Percentiles rank a stretch among this genome's conserved stretches.
Conservation (phyloP, 1,140 invertebrate species). For the Pygmarrhopalites habei region DNA sequence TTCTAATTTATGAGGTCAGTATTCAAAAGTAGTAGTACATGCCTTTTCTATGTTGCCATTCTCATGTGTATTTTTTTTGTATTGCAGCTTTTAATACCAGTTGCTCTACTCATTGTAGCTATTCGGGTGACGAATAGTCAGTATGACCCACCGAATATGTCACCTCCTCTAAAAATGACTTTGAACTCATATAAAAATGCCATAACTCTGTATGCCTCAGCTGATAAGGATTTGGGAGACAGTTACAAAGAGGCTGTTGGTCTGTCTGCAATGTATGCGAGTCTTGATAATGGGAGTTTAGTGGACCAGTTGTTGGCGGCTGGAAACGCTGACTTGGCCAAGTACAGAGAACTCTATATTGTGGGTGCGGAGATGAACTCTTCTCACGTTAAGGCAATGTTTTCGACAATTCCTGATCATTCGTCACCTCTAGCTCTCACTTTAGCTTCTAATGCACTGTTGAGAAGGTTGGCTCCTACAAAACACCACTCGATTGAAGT, state of each 20-base stretch:
- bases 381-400: constrained; percentile 41
- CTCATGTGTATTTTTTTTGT: constrained; percentile 5
- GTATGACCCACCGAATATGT: constrained; percentile 4
- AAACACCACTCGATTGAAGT: constrained; percentile 51
- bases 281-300: no score
- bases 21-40: no score
- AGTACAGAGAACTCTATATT: constrained; percentile 32
- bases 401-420: constrained; percentile 57
- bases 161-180: constrained; percentile 21
- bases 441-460: constrained; percentile 51
- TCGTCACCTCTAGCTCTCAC: constrained; percentile 56
- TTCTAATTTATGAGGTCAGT: no score
- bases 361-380: constrained; percentile 30
- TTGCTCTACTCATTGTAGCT: constrained; percentile 22
- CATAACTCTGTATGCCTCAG: constrained; percentile 17
- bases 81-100: constrained; percentile 28
- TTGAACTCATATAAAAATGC: constrained; percentile 28
- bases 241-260: constrained; percentile 19
- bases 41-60: no score
- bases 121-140: constrained; percentile 22
- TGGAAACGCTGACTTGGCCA: constrained; percentile 23
- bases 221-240: constrained; percentile 1
- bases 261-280: no score
- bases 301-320: constrained; percentile 7
- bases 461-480: constrained; percentile 43